phyloP scores from a whole-genome alignment of 2,797 vertebrate genomes.

The Aerospiza tachiro region DNA sequence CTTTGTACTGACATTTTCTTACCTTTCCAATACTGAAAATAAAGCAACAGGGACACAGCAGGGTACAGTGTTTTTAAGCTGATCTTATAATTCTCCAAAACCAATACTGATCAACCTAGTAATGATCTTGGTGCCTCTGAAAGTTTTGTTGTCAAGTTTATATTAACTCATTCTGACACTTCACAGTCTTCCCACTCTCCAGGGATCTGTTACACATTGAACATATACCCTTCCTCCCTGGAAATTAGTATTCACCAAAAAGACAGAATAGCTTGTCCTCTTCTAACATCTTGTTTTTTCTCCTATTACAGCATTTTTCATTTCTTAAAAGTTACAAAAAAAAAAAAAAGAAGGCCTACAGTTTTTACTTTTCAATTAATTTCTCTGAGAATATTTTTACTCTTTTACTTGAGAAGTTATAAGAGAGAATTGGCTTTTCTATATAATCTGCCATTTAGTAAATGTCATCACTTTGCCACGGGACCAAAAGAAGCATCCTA shows the following conservation, averaged over 20 bases:
- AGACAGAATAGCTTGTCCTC: neutral
- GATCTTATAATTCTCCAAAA: neutral
- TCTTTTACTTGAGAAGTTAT: neutral
- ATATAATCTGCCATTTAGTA: neutral
- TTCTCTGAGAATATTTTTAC: neutral
- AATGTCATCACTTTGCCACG: neutral
- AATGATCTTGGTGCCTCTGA: neutral
- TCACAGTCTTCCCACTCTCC: neutral
- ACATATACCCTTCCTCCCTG: neutral
- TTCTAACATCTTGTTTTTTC: neutral
- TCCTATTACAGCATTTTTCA: neutral
- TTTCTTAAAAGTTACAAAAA: neutral
- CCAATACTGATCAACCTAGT: neutral
- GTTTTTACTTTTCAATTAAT: neutral
- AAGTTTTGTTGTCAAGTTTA: neutral
- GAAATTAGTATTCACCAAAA: neutral
- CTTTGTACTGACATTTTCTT: neutral
- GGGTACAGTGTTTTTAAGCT: neutral
- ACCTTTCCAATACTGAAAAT: neutral
- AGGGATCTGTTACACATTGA: neutral
- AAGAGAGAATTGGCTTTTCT: neutral
- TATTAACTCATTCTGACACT: neutral
- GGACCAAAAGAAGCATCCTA: neutral
- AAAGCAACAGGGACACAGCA: neutral
- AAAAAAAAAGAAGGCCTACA: neutral